Conservation (phyloP, 2,113 vertebrate genomes). For the Hymenochirus boettgeri region DNA sequence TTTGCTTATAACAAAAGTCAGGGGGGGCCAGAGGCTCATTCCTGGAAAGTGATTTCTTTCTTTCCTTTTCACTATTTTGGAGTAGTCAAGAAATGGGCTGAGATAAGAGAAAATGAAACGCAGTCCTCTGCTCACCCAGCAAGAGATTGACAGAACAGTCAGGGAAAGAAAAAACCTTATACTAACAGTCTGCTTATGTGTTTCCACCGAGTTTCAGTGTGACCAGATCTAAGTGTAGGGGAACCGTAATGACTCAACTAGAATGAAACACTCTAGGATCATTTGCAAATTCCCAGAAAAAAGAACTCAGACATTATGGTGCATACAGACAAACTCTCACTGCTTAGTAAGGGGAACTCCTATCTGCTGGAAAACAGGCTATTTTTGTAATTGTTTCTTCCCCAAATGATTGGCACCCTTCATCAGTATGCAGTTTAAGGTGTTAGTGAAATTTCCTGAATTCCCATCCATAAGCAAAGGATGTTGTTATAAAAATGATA, state of each 20-base stretch:
- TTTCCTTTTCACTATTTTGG: neutral
- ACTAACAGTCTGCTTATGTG: slow-evolving; percentile 11
- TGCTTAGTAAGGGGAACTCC: slow-evolving; percentile 38
- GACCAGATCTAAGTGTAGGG: slow-evolving; percentile 13
- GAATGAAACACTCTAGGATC: slow-evolving; percentile 7
- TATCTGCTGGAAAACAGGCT: neutral
- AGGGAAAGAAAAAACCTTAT: slow-evolving; percentile 17
- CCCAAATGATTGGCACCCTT: too few species aligned
- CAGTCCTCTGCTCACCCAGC: slow-evolving; percentile 4
- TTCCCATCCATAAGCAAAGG: too few species aligned
- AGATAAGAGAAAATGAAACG: neutral
- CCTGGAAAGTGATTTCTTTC: neutral
- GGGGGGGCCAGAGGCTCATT: neutral
- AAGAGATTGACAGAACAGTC: slow-evolving; percentile 3
- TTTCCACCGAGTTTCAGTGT: slow-evolving; percentile 28
- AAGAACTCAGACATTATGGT: slow-evolving; percentile 18
- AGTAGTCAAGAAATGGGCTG: too few species aligned
- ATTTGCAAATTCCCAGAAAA: slow-evolving; percentile 10
- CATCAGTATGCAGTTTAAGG: too few species aligned
- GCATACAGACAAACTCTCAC: slow-evolving; percentile 6
- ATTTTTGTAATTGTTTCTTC: slow-evolving; percentile 11
- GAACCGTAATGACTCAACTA: slow-evolving; percentile 32
- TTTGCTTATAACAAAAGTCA: too few species aligned
- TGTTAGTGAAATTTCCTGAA: too few species aligned
- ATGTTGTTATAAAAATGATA: too few species aligned